Evolutionary conservation across 2,888 invertebrate species (phyloP), one percentile per base, ranked within the genome.

Genomic region (Chromoteleia sp.): DNA sequence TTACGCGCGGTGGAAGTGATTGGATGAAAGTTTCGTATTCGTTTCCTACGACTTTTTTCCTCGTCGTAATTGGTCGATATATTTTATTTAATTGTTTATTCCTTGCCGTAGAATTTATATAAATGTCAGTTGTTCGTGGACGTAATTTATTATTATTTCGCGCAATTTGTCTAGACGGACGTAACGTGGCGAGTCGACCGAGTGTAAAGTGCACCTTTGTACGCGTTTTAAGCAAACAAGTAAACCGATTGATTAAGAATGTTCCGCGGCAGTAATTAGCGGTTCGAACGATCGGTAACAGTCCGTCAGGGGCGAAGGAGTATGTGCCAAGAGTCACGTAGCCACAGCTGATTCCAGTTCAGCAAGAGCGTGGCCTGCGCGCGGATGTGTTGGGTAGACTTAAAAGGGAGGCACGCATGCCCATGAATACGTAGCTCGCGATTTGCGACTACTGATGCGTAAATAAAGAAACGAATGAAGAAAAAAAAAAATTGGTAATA

Each of bases 241-340:
- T 8, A 14, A 14, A 14, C 1, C 17, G 8, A 45, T 19, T 45
- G 63, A 54, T 74, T 63, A 12, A 21, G 33, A 67, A 39, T 39
- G 50, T 50, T 58, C 17, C 10, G 50, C 19, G 39, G 45, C 30
- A 68, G 68, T 61, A 68, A 76, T 76, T 76, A 68, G 30, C 54
- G 29, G 45, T 61, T 48, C 25, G 68, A 54, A 15, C 8, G 61
- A 61, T 67, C 50, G 73, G 76, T 73, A 76, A 54, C 65, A 76
- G 76, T 73, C 67, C 76, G 65, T 52, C 73, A 71, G 73, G 56
- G 71, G 75, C 68, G 30, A 73, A 19, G 56, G 75, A 7, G 48
- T 73, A 54, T 81, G 76, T 68, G 79, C 63, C n/a, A 12, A 15
- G 21, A 68, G 79, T 81, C 81, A 81, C 81, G 76, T 81, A 81